phyloP scores from a whole-genome alignment of 1,140 invertebrate species.

The Drosophila rufa region DNA sequence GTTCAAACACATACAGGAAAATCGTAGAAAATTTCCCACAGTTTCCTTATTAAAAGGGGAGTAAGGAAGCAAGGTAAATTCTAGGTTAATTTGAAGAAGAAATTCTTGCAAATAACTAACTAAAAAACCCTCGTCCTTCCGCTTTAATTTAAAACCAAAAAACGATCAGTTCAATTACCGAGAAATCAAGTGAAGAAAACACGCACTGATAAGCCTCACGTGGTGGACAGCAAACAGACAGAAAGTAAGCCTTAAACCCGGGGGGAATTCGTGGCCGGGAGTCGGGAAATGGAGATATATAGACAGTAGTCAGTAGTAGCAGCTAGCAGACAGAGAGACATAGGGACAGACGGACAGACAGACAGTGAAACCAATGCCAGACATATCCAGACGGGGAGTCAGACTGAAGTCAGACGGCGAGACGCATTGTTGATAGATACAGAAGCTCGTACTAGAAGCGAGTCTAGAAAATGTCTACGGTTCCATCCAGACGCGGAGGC shows the following conservation, averaged over 20 bases:
- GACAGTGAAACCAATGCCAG: conserved; percentile 65
- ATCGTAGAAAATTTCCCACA: background rate
- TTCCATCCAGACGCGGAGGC: background rate
- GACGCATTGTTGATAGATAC: conserved; percentile 53
- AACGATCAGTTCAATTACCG: conserved; percentile 32
- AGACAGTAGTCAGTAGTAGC: conserved; percentile 22
- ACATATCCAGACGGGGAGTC: conserved; percentile 54
- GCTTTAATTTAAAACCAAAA: conserved; percentile 2
- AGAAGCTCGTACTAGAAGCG: conserved; percentile 37
- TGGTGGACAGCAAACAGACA: conserved; percentile 13
- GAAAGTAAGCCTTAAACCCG: conserved; percentile 1
- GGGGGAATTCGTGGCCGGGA: background rate
- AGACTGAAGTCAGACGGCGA: conserved; percentile 54
- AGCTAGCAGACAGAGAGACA: conserved; percentile 5
- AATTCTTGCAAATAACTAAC: background rate
- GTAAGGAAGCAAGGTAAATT: background rate
- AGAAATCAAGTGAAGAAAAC: conserved; percentile 29
- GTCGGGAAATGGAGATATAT: conserved; percentile 1
- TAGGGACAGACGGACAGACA: conserved; percentile 11
- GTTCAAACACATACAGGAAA: conserved; percentile 34
- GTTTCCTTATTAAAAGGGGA: background rate
- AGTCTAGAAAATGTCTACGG: conserved; percentile 47
- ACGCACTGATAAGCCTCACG: conserved; percentile 29
- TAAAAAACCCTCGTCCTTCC: too few relatives aligned
- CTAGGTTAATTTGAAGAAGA: too few relatives aligned